These are phyloP conservation scores for Drosophila lacertosa DNA, from an alignment of 1,140 invertebrate species.

Conservation along the genomic window DNA sequence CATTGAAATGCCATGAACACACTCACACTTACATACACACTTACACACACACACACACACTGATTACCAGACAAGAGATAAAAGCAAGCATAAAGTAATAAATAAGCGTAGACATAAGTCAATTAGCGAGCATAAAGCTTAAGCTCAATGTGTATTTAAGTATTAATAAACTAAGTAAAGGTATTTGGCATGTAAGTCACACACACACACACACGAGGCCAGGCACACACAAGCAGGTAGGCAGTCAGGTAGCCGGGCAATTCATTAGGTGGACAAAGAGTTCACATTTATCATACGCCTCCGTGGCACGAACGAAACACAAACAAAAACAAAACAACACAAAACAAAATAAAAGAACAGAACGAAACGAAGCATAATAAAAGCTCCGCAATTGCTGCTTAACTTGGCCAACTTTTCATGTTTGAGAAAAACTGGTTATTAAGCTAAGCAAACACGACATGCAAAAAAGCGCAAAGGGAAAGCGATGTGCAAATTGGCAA, in stretches of 20 bases:
- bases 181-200: constrained; percentile 55
- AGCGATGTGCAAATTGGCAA: not conserved
- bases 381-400: constrained; percentile 62
- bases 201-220: not conserved
- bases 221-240: constrained; percentile 6
- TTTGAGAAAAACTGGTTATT: constrained; percentile 76
- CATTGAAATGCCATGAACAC: constrained; percentile 73
- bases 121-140: constrained; percentile 64
- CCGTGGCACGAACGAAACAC: constrained; percentile 32
- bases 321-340: constrained; percentile 11
- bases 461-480: constrained; percentile 18
- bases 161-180: constrained; percentile 69
- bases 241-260: constrained; percentile 34
- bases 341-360: constrained; percentile 59
- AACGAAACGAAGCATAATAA: constrained; percentile 52
- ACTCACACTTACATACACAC: constrained; percentile 5
- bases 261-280: constrained; percentile 61
- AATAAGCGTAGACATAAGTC: constrained; percentile 63
- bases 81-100: constrained; percentile 17
- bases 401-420: constrained; percentile 77
- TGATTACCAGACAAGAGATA: constrained; percentile 22
- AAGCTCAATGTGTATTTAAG: constrained; percentile 80
- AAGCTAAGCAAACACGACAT: constrained; percentile 69
- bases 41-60: not conserved
- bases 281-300: constrained; percentile 72